Evolutionary conservation across 1,140 invertebrate genomes (phyloP).

Genomic region (Caenorhabditis brenneri): DNA sequence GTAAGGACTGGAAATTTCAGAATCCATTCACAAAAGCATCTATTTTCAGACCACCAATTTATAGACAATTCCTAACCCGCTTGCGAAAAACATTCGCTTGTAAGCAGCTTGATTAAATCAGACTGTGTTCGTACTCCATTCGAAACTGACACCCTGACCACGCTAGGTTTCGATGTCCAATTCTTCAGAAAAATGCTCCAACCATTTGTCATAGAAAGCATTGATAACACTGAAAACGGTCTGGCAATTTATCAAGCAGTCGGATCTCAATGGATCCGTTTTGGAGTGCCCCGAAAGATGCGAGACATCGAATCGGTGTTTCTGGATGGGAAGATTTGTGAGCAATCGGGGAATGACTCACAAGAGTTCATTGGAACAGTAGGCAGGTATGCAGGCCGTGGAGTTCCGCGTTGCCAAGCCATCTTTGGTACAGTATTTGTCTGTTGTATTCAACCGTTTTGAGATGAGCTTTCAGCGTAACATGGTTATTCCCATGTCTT

Average conservation of each 20-base stretch:
- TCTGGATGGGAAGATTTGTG: slow-evolving; percentile 81
- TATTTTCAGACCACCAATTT: too few relatives aligned
- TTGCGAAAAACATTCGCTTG: too few relatives aligned
- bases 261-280: slow-evolving; percentile 90
- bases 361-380: slow-evolving; percentile 88
- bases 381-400: slow-evolving; percentile 78
- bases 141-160: slow-evolving; percentile 69
- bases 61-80: too few relatives aligned
- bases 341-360: slow-evolving; percentile 84
- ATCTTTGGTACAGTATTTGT: slow-evolving; percentile 93
- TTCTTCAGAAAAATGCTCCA: slow-evolving; percentile 55
- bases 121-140: slow-evolving; percentile 64
- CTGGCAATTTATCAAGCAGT: slow-evolving; percentile 96
- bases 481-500: too few relatives aligned
- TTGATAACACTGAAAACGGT: slow-evolving; percentile 85
- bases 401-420: slow-evolving; percentile 85
- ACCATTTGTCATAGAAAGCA: slow-evolving; percentile 63
- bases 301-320: slow-evolving; percentile 89
- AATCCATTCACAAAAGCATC: too few relatives aligned
- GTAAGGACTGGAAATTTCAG: too few relatives aligned
- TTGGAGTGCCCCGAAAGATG: slow-evolving; percentile 87
- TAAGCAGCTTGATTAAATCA: slow-evolving; percentile 60
- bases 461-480: too few relatives aligned
- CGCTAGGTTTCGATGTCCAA: slow-evolving; percentile 59
- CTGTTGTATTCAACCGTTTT: too few relatives aligned